These are phyloP conservation scores for Poeciliopsis retropinna DNA, from an alignment of 2,113 vertebrate genomes.

Conservation along the genomic window DNA sequence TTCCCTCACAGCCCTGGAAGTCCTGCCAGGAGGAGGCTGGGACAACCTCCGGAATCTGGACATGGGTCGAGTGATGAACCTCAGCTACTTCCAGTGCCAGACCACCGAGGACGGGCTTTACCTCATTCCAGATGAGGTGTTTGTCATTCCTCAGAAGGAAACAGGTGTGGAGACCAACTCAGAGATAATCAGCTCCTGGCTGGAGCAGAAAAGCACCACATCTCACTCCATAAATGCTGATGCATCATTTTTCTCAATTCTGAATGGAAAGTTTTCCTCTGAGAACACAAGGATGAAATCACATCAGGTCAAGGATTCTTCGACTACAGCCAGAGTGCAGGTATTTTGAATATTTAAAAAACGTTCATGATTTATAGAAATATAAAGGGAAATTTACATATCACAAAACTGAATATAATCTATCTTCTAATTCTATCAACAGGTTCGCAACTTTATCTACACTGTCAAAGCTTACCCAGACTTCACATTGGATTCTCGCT, in stretches of 20 bases:
- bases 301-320: slow-evolving; percentile 84
- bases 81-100: slow-evolving; percentile 85
- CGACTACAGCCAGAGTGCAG: slow-evolving; percentile 84
- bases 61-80: slow-evolving; percentile 86
- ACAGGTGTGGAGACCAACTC: slow-evolving; percentile 88
- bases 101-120: slow-evolving; percentile 89
- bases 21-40: slow-evolving; percentile 92
- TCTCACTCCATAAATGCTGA: slow-evolving; percentile 85
- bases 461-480: slow-evolving; percentile 81
- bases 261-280: slow-evolving; percentile 87
- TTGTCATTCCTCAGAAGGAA: slow-evolving; percentile 87
- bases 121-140: slow-evolving; percentile 88
- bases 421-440: slow-evolving; percentile 26
- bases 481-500: slow-evolving; percentile 80
- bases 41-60: slow-evolving; percentile 92
- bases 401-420: neutral
- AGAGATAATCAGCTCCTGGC: slow-evolving; percentile 88
- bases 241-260: slow-evolving; percentile 71
- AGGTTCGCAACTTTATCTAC: slow-evolving; percentile 90
- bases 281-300: slow-evolving; percentile 87
- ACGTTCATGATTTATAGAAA: neutral
- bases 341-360: slow-evolving; percentile 39
- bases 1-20: slow-evolving; percentile 82
- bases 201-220: slow-evolving; percentile 84
- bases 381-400: neutral